These are phyloP conservation scores for Dromococcyx pavoninus DNA, from an alignment of 2,797 vertebrate genomes.

Conservation along the genomic window DNA sequence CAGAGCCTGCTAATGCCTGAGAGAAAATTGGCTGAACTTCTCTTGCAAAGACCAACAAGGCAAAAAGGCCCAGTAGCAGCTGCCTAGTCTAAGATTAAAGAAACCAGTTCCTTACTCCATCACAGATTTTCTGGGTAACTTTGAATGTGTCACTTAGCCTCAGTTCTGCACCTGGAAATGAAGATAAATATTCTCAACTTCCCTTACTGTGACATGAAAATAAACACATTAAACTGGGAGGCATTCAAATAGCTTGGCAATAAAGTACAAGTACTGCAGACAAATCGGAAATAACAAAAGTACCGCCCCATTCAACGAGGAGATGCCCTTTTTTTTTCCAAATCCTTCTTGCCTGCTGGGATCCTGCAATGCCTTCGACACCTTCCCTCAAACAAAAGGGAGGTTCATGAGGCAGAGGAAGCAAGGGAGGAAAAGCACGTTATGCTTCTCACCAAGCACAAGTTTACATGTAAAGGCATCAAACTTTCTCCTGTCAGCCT, in stretches of 20 bases:
- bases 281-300: slow-evolving; percentile 59
- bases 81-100: neutral
- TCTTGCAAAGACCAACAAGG: neutral
- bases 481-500: neutral
- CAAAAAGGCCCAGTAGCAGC: neutral
- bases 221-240: slow-evolving; percentile 45
- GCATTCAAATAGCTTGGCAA: slow-evolving; percentile 41
- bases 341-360: slow-evolving; percentile 22
- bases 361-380: neutral
- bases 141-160: neutral
- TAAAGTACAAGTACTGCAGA: slow-evolving; percentile 5
- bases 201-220: slow-evolving; percentile 49
- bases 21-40: neutral
- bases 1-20: neutral
- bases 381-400: slow-evolving; percentile 23
- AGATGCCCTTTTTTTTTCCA: neutral
- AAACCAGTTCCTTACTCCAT: neutral
- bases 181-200: slow-evolving; percentile 55
- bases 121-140: slow-evolving; percentile 41
- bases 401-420: slow-evolving; percentile 14
- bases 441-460: neutral
- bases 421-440: neutral
- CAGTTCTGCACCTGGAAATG: slow-evolving; percentile 48
- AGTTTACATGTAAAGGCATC: neutral
- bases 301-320: neutral